Conservation (phyloP, 2,797 vertebrate genomes). For the Fistularia commersonii region DNA sequence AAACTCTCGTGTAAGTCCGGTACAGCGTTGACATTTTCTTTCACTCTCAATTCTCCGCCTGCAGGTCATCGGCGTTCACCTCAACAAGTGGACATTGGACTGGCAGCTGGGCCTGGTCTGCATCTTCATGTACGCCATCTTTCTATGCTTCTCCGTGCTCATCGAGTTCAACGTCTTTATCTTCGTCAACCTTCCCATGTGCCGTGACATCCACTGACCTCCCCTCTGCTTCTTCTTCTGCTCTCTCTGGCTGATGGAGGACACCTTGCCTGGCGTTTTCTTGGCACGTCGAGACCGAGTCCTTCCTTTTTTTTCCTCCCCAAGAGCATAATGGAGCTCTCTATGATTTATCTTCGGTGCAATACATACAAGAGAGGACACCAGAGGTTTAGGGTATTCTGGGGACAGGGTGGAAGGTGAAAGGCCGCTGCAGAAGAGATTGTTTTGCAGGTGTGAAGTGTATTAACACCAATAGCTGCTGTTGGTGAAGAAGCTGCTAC, state of each 20-base stretch:
- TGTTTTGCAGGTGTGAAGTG: conserved; percentile 60
- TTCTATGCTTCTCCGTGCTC: conserved; percentile 93
- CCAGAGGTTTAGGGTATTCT: conserved; percentile 5
- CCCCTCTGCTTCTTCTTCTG: conserved; percentile 17
- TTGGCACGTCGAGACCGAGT: conserved; percentile 28
- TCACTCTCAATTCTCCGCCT: conserved; percentile 1
- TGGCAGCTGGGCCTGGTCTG: conserved; percentile 86
- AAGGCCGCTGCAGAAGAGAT: conserved; percentile 23
- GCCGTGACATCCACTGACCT: conserved; percentile 79
- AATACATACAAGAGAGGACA: conserved; percentile 35
- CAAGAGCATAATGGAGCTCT: conserved; percentile 38
- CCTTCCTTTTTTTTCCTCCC: conserved; percentile 18
- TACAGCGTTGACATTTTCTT: neutral
- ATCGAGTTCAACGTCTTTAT: conserved; percentile 97
- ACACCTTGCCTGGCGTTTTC: conserved; percentile 43
- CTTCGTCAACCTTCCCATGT: conserved; percentile 96
- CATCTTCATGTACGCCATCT: conserved; percentile 86
- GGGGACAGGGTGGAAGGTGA: conserved; percentile 10
- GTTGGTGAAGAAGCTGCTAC: conserved; percentile 52
- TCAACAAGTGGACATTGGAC: conserved; percentile 95
- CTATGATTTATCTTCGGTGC: conserved; percentile 59
- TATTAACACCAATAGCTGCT: conserved; percentile 25
- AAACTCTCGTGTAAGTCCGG: too few relatives aligned
- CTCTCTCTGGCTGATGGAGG: conserved; percentile 22
- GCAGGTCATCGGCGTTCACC: conserved; percentile 89